phyloP scores from a whole-genome alignment of 2,797 vertebrate genomes.

The Gobionotothen gibberifrons region DNA sequence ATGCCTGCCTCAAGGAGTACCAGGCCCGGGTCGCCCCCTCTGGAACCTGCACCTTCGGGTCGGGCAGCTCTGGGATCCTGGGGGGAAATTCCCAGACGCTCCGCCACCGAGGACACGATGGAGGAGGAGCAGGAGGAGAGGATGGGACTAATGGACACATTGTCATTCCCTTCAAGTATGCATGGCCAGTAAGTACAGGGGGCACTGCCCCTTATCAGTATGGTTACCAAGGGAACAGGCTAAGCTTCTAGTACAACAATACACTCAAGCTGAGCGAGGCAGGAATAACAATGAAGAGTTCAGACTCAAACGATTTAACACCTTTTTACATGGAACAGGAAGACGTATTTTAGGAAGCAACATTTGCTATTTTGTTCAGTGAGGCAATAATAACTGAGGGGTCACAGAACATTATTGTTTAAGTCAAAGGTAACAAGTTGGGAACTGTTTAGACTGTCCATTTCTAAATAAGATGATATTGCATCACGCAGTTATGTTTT shows the following conservation, averaged over 20 bases:
- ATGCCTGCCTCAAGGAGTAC: constrained; percentile 88
- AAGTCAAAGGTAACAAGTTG: too few relatives aligned
- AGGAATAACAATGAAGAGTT: constrained; percentile 70
- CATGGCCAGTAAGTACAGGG: constrained; percentile 87
- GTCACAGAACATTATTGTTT: too few relatives aligned
- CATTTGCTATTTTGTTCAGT: too few relatives aligned
- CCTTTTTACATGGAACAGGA: background rate
- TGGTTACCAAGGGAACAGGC: constrained; percentile 78
- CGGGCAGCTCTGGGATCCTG: constrained; percentile 79
- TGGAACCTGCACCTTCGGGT: constrained; percentile 84
- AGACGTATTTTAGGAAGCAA: too few relatives aligned
- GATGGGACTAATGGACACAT: constrained; percentile 78
- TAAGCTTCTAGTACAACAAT: constrained; percentile 70
- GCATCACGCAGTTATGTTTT: background rate
- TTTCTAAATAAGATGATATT: too few relatives aligned
- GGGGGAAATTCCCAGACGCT: constrained; percentile 83
- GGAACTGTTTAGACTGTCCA: too few relatives aligned
- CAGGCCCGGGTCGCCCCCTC: constrained; percentile 81
- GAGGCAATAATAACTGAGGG: too few relatives aligned
- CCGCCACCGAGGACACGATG: constrained; percentile 67
- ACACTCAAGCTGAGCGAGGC: constrained; percentile 61
- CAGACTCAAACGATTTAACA: constrained; percentile 37
- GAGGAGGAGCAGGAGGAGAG: constrained; percentile 59
- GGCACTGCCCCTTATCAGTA: constrained; percentile 64
- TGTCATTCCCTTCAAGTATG: constrained; percentile 86